A percentile compares a stretch with the other conserved stretches of the same genome.
phyloP scores from a whole-genome alignment of 2,113 vertebrate species.

The Pelecanus crispus region DNA sequence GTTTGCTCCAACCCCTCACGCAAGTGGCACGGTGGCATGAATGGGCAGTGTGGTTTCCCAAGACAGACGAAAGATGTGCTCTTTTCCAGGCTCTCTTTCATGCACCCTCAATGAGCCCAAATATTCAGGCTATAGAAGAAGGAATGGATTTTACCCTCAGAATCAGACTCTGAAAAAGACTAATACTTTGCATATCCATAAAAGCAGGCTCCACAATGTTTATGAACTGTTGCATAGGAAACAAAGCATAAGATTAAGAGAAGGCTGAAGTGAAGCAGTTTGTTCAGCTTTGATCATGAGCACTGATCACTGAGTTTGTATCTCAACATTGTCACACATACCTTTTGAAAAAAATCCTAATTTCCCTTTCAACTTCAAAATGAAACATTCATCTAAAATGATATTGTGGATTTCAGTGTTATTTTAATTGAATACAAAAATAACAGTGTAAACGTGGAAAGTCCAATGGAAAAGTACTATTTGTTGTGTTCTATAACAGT shows the following conservation, averaged over 20 bases:
- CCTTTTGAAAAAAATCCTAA: not conserved
- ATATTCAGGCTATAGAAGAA: not conserved
- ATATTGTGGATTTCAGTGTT: not conserved
- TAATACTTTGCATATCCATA: not conserved
- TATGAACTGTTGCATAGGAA: not conserved
- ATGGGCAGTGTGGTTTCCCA: not conserved
- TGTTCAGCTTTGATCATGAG: not conserved
- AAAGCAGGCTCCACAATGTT: not conserved
- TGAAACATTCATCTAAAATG: not conserved
- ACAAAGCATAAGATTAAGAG: not conserved
- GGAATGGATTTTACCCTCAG: not conserved
- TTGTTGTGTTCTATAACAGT: not conserved
- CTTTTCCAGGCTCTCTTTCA: not conserved
- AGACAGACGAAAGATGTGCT: not conserved
- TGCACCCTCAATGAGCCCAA: not conserved
- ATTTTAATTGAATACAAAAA: not conserved
- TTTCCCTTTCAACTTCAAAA: not conserved
- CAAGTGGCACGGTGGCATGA: not conserved
- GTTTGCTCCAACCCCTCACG: not conserved
- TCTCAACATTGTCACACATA: not conserved
- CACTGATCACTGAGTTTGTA: not conserved
- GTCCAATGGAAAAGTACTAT: not conserved
- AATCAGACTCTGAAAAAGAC: not conserved
- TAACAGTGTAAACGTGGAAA: not conserved
- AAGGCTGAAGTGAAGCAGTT: not conserved